phyloP scores from a whole-genome alignment of 2,888 invertebrate species.

The Thera obeliscata region DNA sequence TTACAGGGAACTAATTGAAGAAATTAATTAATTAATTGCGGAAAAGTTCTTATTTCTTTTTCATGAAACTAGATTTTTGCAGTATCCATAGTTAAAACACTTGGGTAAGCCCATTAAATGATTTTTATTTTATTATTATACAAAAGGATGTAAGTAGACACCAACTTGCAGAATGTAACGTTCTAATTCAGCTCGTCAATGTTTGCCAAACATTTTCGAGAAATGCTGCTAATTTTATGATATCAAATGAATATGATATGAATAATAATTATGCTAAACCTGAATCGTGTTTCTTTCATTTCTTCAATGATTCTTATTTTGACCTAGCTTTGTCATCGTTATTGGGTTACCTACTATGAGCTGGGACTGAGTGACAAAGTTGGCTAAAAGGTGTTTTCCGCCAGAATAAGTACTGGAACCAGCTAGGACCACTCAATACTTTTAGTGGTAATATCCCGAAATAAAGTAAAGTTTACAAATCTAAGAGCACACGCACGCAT shows the following conservation, averaged over 20 bases:
- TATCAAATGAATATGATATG: slow-evolving; percentile 1
- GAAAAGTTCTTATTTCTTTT: no score
- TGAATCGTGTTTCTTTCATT: slow-evolving; percentile 8
- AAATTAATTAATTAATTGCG: no score
- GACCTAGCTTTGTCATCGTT: background rate
- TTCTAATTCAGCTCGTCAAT: background rate
- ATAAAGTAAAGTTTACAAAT: slow-evolving; percentile 3
- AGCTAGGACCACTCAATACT: background rate
- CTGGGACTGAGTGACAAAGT: no score
- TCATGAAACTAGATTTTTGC: no score
- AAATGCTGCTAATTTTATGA: slow-evolving; percentile 9
- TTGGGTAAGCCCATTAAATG: no score
- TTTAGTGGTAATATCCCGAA: background rate
- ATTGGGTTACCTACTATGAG: background rate
- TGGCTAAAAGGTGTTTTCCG: no score
- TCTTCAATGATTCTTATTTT: slow-evolving; percentile 1
- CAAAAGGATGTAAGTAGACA: no score
- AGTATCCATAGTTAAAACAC: no score
- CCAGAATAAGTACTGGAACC: background rate
- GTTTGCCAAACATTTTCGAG: slow-evolving; percentile 2
- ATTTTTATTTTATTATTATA: no score
- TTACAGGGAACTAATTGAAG: slow-evolving; percentile 1
- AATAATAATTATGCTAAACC: slow-evolving; percentile 17
- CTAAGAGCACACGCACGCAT: background rate
- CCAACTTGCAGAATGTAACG: no score